Base-by-base conservation (phyloP, 2,797 vertebrate genomes). In the Pogonophryne albipinna region DNA sequence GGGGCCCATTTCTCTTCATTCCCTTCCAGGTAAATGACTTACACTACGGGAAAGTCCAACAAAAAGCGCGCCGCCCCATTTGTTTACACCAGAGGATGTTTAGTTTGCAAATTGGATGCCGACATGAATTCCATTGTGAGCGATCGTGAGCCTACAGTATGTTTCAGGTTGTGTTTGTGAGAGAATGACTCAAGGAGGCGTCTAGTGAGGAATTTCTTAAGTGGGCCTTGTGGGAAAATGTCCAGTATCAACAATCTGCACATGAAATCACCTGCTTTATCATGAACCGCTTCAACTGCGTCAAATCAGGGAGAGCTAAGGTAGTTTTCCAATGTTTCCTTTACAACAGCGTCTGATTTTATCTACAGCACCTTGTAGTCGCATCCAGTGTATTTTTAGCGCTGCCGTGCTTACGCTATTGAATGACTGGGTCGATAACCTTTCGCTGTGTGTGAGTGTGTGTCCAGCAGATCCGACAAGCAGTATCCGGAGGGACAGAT, bases 61-160 rank as follows among this genome's bases (percentile, higher is more conserved):
- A 60, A 79, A 85, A 88, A 3, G 34, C 59, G 47, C 4, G 4
- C 44, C 52, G 10, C 66, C 84, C n/a, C 58, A 8, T 78, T 88
- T 89, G 87, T 90, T 88, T 88, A 79, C 79, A 82, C 75, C 76
- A 74, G 85, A 92, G 89, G 89, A 91, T 92, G 91, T 92, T 94
- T 90, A 85, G 84, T 77, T 91, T 84, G 83, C 74, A 87, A 91
- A 86, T 85, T 92, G 89, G 84, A 91, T 17, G 66, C 46, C 23
- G 65, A 59, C 78, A 71, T 52, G 59, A 70, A 85, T 84, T 71
- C 86, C 83, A 85, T 84, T 89, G 90, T 89, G 89, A 74, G 66
- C 59, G 79, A 85, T 65, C 23, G 77, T 76, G 66, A 57, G 71
- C 13, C 46, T 10, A 55, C 78, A 70, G 76, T 69, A 46, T 27